Percentiles rank a stretch among this genome's conserved stretches.
phyloP scores from a whole-genome alignment of 2,888 invertebrate genomes.

The Drosophila fulvimacula region DNA sequence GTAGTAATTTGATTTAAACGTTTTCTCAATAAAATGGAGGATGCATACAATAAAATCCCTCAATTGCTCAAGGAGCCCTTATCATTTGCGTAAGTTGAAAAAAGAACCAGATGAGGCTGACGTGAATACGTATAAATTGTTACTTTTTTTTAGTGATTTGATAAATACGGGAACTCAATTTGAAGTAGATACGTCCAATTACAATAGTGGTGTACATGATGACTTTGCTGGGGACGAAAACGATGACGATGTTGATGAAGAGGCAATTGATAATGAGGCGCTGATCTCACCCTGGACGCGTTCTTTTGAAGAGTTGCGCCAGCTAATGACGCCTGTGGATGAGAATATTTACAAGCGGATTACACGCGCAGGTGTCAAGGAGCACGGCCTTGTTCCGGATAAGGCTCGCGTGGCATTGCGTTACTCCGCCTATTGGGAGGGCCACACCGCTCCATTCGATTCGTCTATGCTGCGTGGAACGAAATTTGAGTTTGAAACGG shows the following conservation, averaged over 20 bases:
- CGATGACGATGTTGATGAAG: constrained; percentile 54
- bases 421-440: constrained; percentile 84
- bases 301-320: constrained; percentile 79
- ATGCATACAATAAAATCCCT: constrained; percentile 4
- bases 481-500: constrained; percentile 77
- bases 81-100: constrained; percentile 48
- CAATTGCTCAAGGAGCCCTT: constrained; percentile 58
- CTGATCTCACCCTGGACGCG: constrained; percentile 83
- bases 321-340: constrained; percentile 73
- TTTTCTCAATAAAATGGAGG: constrained; percentile 28
- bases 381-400: constrained; percentile 68
- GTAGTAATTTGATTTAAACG: not conserved
- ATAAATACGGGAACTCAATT: constrained; percentile 66
- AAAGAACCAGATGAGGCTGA: not conserved
- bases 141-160: constrained; percentile 37
- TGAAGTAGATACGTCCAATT: constrained; percentile 77
- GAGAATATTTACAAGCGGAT: constrained; percentile 78
- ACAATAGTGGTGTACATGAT: constrained; percentile 64
- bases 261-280: constrained; percentile 31
- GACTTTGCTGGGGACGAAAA: constrained; percentile 72
- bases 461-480: constrained; percentile 82
- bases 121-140: not conserved
- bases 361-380: constrained; percentile 63
- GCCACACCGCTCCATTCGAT: constrained; percentile 82
- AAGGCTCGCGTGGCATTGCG: constrained; percentile 81